Conservation (phyloP, 2,797 vertebrate genomes). For the Poecilia gillii region DNA sequence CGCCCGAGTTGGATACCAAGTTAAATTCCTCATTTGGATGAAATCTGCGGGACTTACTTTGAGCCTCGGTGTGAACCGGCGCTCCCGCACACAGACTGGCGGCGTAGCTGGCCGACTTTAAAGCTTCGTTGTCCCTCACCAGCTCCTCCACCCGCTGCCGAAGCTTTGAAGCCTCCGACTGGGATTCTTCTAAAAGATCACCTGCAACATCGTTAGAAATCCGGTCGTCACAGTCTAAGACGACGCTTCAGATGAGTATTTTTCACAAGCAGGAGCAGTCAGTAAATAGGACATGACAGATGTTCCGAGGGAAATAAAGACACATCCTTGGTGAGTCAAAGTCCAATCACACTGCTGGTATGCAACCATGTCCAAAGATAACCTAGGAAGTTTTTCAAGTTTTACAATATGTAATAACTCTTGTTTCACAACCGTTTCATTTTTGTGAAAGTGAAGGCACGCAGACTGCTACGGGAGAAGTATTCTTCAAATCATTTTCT, state of each 20-base stretch:
- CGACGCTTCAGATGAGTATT: constrained; percentile 1
- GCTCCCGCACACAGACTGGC: constrained; percentile 77
- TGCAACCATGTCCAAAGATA: constrained; percentile 14
- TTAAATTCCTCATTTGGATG: not conserved
- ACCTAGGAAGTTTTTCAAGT: constrained; percentile 45
- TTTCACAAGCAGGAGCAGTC: constrained; percentile 1
- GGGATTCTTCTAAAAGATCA: constrained; percentile 94
- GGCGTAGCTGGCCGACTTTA: constrained; percentile 82
- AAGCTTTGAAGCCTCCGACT: constrained; percentile 91
- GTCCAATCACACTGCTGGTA: constrained; percentile 6
- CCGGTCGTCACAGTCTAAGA: constrained; percentile 10
- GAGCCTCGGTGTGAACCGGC: constrained; percentile 76
- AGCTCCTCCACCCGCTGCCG: constrained; percentile 94
- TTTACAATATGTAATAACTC: constrained; percentile 43
- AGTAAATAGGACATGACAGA: constrained; percentile 13
- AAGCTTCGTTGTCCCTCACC: constrained; percentile 89
- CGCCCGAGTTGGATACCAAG: not conserved
- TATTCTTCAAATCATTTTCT: not conserved
- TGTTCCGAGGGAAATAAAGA: constrained; percentile 5
- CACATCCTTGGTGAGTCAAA: constrained; percentile 47
- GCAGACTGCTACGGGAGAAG: not conserved
- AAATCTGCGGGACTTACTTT: constrained; percentile 75
- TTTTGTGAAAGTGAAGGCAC: not conserved
- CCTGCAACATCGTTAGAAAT: constrained; percentile 76
- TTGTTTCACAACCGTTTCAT: not conserved